Base-by-base conservation (phyloP, 2,888 invertebrate genomes). In the Pandemis heparana region DNA sequence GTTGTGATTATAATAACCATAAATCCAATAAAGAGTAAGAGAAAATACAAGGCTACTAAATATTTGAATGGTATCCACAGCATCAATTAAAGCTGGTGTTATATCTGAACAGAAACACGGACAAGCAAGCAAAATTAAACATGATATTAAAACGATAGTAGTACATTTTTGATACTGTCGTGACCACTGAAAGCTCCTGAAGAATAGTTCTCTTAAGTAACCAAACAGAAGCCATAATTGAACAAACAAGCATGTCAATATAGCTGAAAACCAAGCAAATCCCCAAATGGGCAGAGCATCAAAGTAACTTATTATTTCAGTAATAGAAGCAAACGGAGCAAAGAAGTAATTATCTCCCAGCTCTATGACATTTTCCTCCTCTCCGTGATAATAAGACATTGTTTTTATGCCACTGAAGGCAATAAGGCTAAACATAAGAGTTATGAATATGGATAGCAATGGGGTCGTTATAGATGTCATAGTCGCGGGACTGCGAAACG, bases 301-400 rank as follows among this genome's bases (percentile, higher is more conserved):
- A 76, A 90, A 91, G 77, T 92, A 93, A 75, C 83, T 88, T 70
- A 92, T 77, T 56, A 90, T 87, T 83, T 94, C 92, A 3, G 90
- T 79, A 61, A 87, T 85, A 18, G 89, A 88, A 10, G 88, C 90
- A 75, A 91, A 92, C 39, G 80, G 76, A 23, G 79, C 53, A 76
- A 92, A 92, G 77, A 82, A 91, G 4, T 79, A 71, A 77, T 81
- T 88, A 1, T 78, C 75, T 2, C 89, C 89, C 5, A 86, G 75
- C 85, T 92, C 92, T 60, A 92, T 79, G 9, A 92, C 81, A 70
- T 88, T 89, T 79, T 88, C 86, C 78, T 92, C 90, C 81, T 91
- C 88, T 0, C 92, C 92, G 67, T 93, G 93, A 76, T 86, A 92
- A 76, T 89, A 93, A 32, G 91, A 88, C 88, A 94, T 90, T 5